phyloP scores from a whole-genome alignment of 2,888 invertebrate genomes.

The Drosophila pseudotalamancana region DNA sequence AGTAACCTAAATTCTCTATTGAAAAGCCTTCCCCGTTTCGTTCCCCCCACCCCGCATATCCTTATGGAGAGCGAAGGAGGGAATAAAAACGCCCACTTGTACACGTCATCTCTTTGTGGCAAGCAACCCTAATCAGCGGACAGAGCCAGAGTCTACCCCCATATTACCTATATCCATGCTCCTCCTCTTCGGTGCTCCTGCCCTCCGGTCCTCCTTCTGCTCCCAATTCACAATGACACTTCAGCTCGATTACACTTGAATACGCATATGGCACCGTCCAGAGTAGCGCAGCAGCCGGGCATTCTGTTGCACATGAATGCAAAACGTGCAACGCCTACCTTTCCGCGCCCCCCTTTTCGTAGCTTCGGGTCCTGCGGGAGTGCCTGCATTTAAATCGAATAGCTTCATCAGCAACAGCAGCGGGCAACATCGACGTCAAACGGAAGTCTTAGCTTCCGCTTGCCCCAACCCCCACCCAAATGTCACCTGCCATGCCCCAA shows the following conservation, averaged over 20 bases:
- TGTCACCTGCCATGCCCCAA: slow-evolving; percentile 10
- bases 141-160: slow-evolving; percentile 25
- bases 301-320: slow-evolving; percentile 62
- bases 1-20: slow-evolving; percentile 53
- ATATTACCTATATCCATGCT: neutral
- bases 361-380: slow-evolving; percentile 3
- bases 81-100: slow-evolving; percentile 51
- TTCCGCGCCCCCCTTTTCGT: neutral
- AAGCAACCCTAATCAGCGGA: slow-evolving; percentile 73
- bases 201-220: slow-evolving; percentile 32
- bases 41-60: neutral
- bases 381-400: slow-evolving; percentile 75
- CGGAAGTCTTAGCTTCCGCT: slow-evolving; percentile 72
- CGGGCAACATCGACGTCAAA: slow-evolving; percentile 41
- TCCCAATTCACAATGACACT: slow-evolving; percentile 73
- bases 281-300: slow-evolving; percentile 34
- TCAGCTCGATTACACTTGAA: slow-evolving; percentile 76
- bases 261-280: slow-evolving; percentile 78
- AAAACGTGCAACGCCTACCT: slow-evolving; percentile 17
- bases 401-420: slow-evolving; percentile 64
- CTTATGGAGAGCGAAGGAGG: neutral
- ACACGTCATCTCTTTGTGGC: slow-evolving; percentile 73
- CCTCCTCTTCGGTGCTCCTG: neutral
- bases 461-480: neutral
- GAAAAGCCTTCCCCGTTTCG: slow-evolving; percentile 3